Base-by-base conservation (phyloP, 2,888 invertebrate genomes). In the Marasmarcha lunaedactyla region DNA sequence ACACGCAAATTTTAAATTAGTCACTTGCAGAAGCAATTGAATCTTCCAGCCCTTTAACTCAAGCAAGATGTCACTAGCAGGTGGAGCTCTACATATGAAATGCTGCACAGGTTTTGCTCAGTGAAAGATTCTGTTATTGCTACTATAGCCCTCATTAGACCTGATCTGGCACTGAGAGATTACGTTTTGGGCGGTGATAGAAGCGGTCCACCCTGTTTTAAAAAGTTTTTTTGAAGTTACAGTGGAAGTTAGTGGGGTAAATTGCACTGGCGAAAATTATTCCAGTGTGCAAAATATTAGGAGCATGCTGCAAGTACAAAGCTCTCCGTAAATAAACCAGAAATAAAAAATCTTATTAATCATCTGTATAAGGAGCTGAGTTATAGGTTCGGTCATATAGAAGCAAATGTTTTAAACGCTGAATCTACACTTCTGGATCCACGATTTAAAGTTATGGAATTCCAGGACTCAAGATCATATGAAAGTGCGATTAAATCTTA, bases 371-470 rank as follows among this genome's bases (percentile, higher is more conserved):
- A 20, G 20, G 20, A 20, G 20, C 20, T 20, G 7, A 20, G 3
- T 20, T 5, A 20, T 20, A 35, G 42, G 5, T 41, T 45, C 38
- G 7, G 20, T 11, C 30, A 40, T 7, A 34, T 42, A 20, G 45
- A 45, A 34, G 34, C 11, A 12, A 41, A 40, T 33, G 20, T 26
- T 33, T 27, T 43, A 9, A 38, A 39, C 15, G 39, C 41, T 5
- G 45, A 42, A n/a, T 13, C 34, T 34, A 43, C 43, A 7, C 37
- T 46, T 26, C 33, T 46, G 20, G 45, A 46, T 34, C 43, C 45
- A 2, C 14, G 45, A 25, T 46, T 45, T 34, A 43, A 38, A 42
- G 7, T 10, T 12, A 38, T 20, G 25, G 42, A 35, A 7, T 45
- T 45, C 14, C 14, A 35, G 15, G n/a, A 15, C 20, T 12, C 12